These are phyloP conservation scores for Campoletis raptor DNA, from an alignment of 2,888 invertebrate species.

Conservation along the genomic window DNA sequence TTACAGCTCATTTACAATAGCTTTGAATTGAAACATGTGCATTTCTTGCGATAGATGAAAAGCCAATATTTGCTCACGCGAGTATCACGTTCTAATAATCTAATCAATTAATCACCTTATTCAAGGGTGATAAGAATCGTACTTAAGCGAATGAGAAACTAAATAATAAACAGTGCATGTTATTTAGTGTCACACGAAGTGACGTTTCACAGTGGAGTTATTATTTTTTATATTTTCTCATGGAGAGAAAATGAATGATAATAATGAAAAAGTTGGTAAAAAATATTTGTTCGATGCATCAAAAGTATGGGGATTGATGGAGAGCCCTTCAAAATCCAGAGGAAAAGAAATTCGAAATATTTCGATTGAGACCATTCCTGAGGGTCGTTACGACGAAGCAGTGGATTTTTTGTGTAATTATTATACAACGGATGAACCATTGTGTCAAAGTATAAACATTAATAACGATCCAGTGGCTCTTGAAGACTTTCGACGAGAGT, in stretches of 20 bases:
- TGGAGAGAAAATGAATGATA: not conserved
- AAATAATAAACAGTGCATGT: not conserved
- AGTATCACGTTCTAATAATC: not conserved
- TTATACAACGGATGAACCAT: conserved; percentile 35
- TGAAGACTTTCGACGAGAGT: conserved; percentile 36
- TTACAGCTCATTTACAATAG: not conserved
- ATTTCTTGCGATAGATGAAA: not conserved
- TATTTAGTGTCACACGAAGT: not conserved
- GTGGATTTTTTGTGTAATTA: conserved; percentile 37
- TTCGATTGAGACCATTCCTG: conserved; percentile 23
- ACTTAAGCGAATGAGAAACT: not conserved
- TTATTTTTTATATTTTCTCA: not conserved
- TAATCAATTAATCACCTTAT: conserved; percentile 7
- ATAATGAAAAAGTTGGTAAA: not conserved
- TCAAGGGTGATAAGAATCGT: conserved; percentile 12
- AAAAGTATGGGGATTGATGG: conserved; percentile 19
- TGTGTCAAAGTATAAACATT: conserved; percentile 23
- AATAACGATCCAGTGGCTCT: conserved; percentile 20
- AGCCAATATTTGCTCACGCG: conserved; percentile 1
- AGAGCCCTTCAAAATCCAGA: not conserved
- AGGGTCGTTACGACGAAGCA: conserved; percentile 44
- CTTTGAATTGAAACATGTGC: not conserved
- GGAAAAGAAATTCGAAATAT: not conserved
- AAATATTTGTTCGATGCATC: not conserved
- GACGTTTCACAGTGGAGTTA: not conserved